Conservation (phyloP, 2,888 invertebrate species). For the Stenichneumon culpator region DNA sequence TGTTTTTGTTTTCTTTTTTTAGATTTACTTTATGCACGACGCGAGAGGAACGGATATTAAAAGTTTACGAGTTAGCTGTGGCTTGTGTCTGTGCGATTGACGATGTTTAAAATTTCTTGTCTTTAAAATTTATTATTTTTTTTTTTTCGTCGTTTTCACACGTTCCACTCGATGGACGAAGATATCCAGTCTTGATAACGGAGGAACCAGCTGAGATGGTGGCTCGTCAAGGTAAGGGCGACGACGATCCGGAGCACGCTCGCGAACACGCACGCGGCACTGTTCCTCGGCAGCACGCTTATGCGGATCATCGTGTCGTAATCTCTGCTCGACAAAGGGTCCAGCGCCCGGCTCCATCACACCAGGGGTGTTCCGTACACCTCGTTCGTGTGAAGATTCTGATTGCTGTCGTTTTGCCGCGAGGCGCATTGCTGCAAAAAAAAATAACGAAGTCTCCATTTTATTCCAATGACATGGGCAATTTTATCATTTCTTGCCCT, state of each 20-base stretch:
- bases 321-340: constrained; percentile 82
- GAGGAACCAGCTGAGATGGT: constrained; percentile 64
- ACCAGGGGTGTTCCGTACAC: constrained; percentile 89
- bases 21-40: constrained; percentile 28
- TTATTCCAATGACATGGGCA: neutral
- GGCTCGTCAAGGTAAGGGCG: constrained; percentile 64
- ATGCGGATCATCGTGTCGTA: constrained; percentile 76
- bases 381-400: constrained; percentile 94
- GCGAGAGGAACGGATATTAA: constrained; percentile 56
- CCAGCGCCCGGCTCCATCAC: constrained; percentile 91
- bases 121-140: constrained; percentile 18
- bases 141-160: constrained; percentile 50
- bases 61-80: constrained; percentile 46
- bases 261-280: constrained; percentile 62
- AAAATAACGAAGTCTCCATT: neutral
- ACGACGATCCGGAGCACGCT: constrained; percentile 63
- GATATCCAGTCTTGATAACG: constrained; percentile 63
- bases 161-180: constrained; percentile 70
- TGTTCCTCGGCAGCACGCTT: constrained; percentile 77
- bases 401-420: constrained; percentile 92
- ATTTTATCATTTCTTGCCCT: neutral
- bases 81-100: constrained; percentile 32
- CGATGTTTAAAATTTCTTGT: constrained; percentile 41
- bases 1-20: constrained; percentile 32
- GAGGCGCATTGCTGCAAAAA: constrained; percentile 90